Base-by-base conservation (phyloP, 1,140 invertebrate species). In the Eumaeus atala region DNA sequence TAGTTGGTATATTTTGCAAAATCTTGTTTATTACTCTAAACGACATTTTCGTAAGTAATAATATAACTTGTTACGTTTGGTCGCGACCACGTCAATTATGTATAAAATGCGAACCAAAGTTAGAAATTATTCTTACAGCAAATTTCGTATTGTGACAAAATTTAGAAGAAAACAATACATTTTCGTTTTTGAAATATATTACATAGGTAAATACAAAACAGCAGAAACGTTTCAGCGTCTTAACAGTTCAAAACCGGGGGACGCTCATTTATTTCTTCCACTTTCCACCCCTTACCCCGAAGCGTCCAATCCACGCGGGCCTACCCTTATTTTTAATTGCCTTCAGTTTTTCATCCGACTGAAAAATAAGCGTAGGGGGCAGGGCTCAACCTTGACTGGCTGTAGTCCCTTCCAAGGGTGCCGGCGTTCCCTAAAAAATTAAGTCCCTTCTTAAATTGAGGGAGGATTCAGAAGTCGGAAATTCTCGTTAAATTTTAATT, bases 191-290 rank as follows among this genome's bases (percentile, higher is more conserved):
- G 69, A 28, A 28, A 28, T 28, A 28, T 28, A 28, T 3, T 28
- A 28, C 21, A 28, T 44, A 44, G 14, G 9, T 44, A 44, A 44
- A 44, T 14, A 44, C 40, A 44, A 44, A 44, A 44, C 40, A 71
- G 57, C 65, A 63, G 57, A 67, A 69, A 36, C 58, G 54, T 57
- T 58, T 67, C 66, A 64, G 60, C 74, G 64, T 79, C 73, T 77
- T 75, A 66, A 62, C 70, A 73, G 77, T 78, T 81, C 75, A 72
- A 81, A 80, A 77, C 57, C 67, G 70, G 71, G 21, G 71, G 67
- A 54, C 62, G 63, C 59, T 66, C 67, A 71, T 76, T 78, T 72
- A 73, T 78, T 78, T 67, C 75, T 72, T 75, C 70, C n/a, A 77
- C 75, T 70, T 80, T 67, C 69, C 60, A 58, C 66, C 69, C 64